Conservation (phyloP, 2,888 invertebrate genomes). For the Adelphocoris suturalis region DNA sequence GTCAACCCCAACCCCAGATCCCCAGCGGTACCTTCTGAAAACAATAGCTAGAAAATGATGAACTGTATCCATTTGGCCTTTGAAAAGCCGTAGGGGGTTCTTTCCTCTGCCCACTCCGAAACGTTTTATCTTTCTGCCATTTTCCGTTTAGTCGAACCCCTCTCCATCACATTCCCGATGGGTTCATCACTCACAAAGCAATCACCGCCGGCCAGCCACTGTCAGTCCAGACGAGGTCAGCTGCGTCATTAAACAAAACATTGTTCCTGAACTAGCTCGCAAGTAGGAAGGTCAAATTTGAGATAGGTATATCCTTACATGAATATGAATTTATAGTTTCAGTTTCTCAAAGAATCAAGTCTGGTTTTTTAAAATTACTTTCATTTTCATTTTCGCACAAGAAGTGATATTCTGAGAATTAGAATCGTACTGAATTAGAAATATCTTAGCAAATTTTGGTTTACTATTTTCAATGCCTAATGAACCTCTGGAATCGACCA, state of each 20-base stretch:
- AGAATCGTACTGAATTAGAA: too few species aligned
- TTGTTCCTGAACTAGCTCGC: background rate
- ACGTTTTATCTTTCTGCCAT: conserved; percentile 11
- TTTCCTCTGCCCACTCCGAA: background rate
- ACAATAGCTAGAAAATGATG: conserved; percentile 65
- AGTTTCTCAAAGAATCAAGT: too few species aligned
- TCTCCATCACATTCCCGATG: conserved; percentile 1
- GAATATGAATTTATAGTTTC: too few species aligned
- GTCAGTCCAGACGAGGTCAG: background rate
- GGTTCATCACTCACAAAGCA: conserved; percentile 28
- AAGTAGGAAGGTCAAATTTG: too few species aligned
- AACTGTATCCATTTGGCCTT: conserved; percentile 63
- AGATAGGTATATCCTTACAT: too few species aligned
- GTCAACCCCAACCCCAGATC: background rate
- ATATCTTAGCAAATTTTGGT: too few species aligned
- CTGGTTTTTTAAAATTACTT: too few species aligned
- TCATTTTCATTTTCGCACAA: too few species aligned
- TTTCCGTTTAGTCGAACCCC: background rate
- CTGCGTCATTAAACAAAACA: background rate
- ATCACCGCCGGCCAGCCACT: conserved; percentile 1
- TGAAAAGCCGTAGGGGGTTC: background rate
- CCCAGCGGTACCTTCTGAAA: background rate
- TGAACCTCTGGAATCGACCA: too few species aligned
- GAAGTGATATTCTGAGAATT: too few species aligned
- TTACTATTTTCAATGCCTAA: too few species aligned